Evolutionary conservation across 2,797 vertebrate species (phyloP), one percentile per base, ranked within the genome.

Genomic region (Myotis vivesi): DNA sequence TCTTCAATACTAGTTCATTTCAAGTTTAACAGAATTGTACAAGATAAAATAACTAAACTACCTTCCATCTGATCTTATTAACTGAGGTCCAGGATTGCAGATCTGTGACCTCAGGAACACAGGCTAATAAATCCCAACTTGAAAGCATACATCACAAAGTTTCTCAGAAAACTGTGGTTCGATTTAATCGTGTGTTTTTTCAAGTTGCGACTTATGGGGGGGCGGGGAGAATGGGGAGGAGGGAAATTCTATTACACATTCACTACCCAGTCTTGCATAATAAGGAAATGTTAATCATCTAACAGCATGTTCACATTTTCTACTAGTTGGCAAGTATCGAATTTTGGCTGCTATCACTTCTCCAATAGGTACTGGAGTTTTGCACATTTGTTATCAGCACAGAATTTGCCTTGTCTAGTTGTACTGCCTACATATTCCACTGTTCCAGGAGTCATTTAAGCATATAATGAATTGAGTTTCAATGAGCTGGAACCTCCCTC

Each of bases 401-500:
- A 96, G 93, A 96, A 96, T 97, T 97, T 77, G 88, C 95, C 96
- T 96, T 94, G 95, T 97, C 96, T 97, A 79, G 71, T 94, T 97
- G 88, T 94, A 80, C 93, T 96, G 95, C 95, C 91, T 94, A 96
- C 94, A 95, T 94, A 95, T 92, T 91, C 94, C 88, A 75, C 90
- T 94, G 90, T 96, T 97, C 95, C 97, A 97, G 91, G 84, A 97
- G 90, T 95, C 97, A 95, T 90, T 97, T 97, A 96, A 97, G 97
- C 96, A 97, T 96, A 96, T 97, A 97, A 97, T 97, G 97, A 97
- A 97, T 96, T 96, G 97, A 95, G 96, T 97, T 97, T 97, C 96
- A 97, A 97, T 97, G 97, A 97, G 94, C 97, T 97, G 96, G 96
- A 97, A 97, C 96, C 96, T 96, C 95, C 96, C 5, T 83, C 92